phyloP scores from a whole-genome alignment of 2,888 invertebrate species.

The Limenitis camilla region DNA sequence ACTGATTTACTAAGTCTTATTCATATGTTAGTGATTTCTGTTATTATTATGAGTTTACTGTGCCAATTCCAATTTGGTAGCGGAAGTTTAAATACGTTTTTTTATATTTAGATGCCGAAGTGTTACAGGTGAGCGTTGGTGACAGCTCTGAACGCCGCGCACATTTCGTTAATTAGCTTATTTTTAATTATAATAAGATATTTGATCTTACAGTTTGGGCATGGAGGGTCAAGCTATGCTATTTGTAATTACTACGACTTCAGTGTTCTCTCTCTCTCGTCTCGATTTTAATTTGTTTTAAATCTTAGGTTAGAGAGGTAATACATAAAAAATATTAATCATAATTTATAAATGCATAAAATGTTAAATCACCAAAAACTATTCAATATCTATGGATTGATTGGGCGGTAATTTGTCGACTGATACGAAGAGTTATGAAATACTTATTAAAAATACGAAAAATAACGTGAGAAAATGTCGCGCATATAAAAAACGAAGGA shows the following conservation, averaged over 20 bases:
- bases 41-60: conserved; percentile 31
- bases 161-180: conserved; percentile 27
- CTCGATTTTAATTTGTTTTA: too few species aligned
- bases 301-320: not conserved
- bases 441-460: conserved; percentile 39
- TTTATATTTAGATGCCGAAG: conserved; percentile 65
- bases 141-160: conserved; percentile 40
- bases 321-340: not conserved
- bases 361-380: not conserved
- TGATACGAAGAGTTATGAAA: conserved; percentile 32
- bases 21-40: too few species aligned
- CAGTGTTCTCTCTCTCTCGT: too few species aligned
- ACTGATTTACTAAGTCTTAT: too few species aligned
- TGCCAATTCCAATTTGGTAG: conserved; percentile 68
- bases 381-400: not conserved
- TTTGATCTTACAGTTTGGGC: too few species aligned
- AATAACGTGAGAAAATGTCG: conserved; percentile 44
- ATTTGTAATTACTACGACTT: too few species aligned
- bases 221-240: too few species aligned
- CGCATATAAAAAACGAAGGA: conserved; percentile 55
- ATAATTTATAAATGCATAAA: not conserved
- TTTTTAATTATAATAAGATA: not conserved
- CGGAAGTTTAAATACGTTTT: conserved; percentile 71
- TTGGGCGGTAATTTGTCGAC: conserved; percentile 41
- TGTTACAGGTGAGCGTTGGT: conserved; percentile 63